Percentiles rank a stretch among this genome's conserved stretches.
Conservation (phyloP, 2,797 vertebrate genomes). For the Ctenopoma kingsleyae region DNA sequence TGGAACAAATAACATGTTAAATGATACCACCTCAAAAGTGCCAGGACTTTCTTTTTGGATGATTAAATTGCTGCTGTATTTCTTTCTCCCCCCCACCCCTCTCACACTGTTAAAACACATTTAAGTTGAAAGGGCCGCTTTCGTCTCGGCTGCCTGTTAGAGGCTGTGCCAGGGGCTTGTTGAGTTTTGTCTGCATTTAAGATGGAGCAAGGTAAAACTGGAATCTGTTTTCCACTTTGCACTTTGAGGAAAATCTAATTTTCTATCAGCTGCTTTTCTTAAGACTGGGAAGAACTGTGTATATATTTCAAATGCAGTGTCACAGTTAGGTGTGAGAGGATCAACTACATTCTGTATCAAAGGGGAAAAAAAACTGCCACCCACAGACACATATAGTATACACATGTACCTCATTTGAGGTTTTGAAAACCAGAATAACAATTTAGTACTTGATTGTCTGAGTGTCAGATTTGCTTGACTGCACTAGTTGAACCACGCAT, state of each 20-base stretch:
- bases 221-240: conserved; percentile 52
- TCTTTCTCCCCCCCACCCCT: conserved; percentile 8
- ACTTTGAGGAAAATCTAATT: conserved; percentile 46
- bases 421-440: conserved; percentile 78
- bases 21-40: conserved; percentile 75
- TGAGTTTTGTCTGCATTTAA: conserved; percentile 62
- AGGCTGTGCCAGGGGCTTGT: conserved; percentile 69
- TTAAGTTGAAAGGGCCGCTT: conserved; percentile 68
- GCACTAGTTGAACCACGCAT: conserved; percentile 69
- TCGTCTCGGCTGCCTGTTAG: conserved; percentile 56
- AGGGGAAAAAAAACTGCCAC: conserved; percentile 54
- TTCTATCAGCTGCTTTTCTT: conserved; percentile 29
- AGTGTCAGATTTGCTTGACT: conserved; percentile 80
- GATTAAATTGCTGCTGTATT: conserved; percentile 68
- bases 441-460: conserved; percentile 75
- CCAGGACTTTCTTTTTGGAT: conserved; percentile 58
- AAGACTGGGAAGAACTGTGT: conserved; percentile 34
- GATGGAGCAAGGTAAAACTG: conserved; percentile 51
- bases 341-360: conserved; percentile 26
- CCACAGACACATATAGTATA: conserved; percentile 68
- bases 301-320: conserved; percentile 21
- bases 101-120: conserved; percentile 59
- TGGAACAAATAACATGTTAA: conserved; percentile 79
- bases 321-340: conserved; percentile 27
- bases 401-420: conserved; percentile 70